phyloP scores from a whole-genome alignment of 2,797 vertebrate genomes.

The Sciaenops ocellatus region DNA sequence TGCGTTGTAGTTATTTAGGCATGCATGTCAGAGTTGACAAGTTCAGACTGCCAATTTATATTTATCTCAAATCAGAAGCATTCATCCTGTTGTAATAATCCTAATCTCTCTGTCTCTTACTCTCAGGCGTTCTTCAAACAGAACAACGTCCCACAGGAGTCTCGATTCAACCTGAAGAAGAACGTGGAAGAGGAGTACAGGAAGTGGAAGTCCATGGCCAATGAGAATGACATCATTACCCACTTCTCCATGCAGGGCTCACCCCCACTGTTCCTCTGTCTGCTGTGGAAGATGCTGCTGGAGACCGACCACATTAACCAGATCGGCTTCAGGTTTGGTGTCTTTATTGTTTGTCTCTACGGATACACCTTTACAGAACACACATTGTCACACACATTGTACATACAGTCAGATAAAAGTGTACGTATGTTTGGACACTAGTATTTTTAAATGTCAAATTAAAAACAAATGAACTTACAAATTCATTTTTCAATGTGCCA shows the following conservation, averaged over 20 bases:
- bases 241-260: constrained; percentile 97
- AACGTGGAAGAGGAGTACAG: constrained; percentile 99
- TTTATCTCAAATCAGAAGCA: background rate
- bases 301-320: constrained; percentile 99
- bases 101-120: background rate
- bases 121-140: constrained; percentile 97
- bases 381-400: background rate
- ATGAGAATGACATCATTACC: constrained; percentile 96
- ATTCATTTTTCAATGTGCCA: background rate
- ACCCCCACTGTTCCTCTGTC: constrained; percentile 95
- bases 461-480: background rate
- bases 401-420: background rate
- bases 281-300: constrained; percentile 99
- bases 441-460: background rate
- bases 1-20: background rate
- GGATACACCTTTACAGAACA: constrained; percentile 1
- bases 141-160: constrained; percentile 98
- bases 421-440: background rate
- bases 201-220: constrained; percentile 99
- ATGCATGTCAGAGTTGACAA: background rate
- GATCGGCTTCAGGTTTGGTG: constrained; percentile 87
- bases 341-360: background rate
- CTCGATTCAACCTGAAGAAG: constrained; percentile 98
- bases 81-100: background rate
- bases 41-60: background rate